Conservation (phyloP, 2,113 vertebrate species). For the Anarrhichthys ocellatus region DNA sequence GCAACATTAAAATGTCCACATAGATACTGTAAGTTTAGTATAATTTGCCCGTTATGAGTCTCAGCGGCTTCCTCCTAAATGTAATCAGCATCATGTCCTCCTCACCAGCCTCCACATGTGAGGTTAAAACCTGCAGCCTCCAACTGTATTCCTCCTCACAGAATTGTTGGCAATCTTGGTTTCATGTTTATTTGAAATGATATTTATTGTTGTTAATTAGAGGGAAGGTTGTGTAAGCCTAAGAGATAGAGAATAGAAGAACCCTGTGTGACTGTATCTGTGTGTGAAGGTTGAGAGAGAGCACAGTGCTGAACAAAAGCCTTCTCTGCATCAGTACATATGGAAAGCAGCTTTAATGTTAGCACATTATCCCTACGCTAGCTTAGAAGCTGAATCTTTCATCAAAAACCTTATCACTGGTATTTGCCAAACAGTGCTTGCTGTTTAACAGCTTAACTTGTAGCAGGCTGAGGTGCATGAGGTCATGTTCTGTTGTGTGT, state of each 20-base stretch:
- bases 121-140: constrained; percentile 19
- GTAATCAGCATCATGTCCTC: constrained; percentile 3
- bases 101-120: background rate
- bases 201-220: constrained; percentile 24
- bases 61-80: constrained; percentile 8
- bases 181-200: constrained; percentile 11
- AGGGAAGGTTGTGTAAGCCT: constrained; percentile 11
- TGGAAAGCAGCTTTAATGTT: background rate
- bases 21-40: background rate
- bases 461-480: constrained; percentile 54
- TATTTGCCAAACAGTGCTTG: constrained; percentile 35
- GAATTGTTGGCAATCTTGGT: constrained; percentile 4
- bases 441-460: constrained; percentile 30
- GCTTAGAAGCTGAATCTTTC: constrained; percentile 4
- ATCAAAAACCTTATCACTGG: constrained; percentile 16
- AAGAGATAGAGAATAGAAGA: background rate
- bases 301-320: background rate
- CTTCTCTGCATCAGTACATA: constrained; percentile 3
- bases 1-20: constrained; percentile 31
- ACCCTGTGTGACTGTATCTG: constrained; percentile 12
- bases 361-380: constrained; percentile 3
- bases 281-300: constrained; percentile 1
- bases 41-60: constrained; percentile 29
- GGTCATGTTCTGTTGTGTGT: constrained; percentile 25
- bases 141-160: constrained; percentile 1